Conservation (phyloP, 2,888 invertebrate species). For the Azorinus chamasolen region DNA sequence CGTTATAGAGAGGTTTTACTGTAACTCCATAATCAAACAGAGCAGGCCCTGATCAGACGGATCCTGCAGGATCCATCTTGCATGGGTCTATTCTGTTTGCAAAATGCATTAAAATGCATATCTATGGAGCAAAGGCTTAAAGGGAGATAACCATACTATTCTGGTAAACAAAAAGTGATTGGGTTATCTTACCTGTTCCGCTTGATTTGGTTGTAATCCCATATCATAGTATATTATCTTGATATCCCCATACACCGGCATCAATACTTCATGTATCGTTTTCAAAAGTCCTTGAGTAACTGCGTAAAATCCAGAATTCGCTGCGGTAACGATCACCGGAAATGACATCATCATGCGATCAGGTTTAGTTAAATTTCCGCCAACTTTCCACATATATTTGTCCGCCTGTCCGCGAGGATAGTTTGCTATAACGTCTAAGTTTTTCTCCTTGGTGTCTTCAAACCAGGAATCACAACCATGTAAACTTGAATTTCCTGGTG, state of each 20-base stretch:
- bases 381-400: constrained; percentile 17
- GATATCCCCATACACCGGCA: constrained; percentile 24
- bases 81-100: no score
- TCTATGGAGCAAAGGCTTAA: no score
- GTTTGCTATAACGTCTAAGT: constrained; percentile 28
- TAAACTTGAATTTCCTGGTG: neutral
- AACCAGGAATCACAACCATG: constrained; percentile 47
- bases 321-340: constrained; percentile 66
- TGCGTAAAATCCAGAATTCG: constrained; percentile 17
- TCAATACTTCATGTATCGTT: constrained; percentile 16
- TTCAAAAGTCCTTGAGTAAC: constrained; percentile 37
- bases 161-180: no score
- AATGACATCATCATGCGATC: constrained; percentile 36
- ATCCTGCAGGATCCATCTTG: no score
- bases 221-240: constrained; percentile 38
- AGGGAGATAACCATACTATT: no score
- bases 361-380: constrained; percentile 2
- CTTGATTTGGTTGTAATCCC: constrained; percentile 10
- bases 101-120: no score
- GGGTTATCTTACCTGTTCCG: constrained; percentile 19
- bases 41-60: no score
- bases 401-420: constrained; percentile 13
- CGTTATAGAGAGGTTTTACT: no score
- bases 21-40: no score
- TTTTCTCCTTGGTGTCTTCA: constrained; percentile 20